Percentiles rank a stretch among this genome's conserved stretches.
Conservation (phyloP, 2,113 vertebrate species). For the Cyanoliseus patagonus region DNA sequence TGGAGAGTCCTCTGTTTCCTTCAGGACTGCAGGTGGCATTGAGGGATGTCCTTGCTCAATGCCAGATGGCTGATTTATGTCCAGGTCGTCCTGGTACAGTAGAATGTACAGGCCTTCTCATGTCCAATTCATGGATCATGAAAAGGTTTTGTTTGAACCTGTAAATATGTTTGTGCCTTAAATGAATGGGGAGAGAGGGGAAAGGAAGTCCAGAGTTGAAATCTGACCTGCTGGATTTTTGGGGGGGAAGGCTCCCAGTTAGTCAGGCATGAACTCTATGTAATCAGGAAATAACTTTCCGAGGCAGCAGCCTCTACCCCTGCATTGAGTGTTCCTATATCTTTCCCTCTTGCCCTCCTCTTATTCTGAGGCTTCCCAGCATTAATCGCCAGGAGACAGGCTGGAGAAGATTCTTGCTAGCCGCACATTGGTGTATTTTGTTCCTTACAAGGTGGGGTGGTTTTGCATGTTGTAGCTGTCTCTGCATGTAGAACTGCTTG, state of each 20-base stretch:
- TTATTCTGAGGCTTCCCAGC: conserved; percentile 13
- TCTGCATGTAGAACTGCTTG: conserved; percentile 69
- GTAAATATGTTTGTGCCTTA: conserved; percentile 80
- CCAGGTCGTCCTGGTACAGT: conserved; percentile 5
- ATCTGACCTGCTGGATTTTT: conserved; percentile 25
- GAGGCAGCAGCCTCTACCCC: neutral
- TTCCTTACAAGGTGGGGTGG: conserved; percentile 28
- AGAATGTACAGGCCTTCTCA: neutral
- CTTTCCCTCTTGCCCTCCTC: conserved; percentile 1
- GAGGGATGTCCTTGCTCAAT: neutral
- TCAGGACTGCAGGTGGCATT: neutral
- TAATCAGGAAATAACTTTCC: neutral
- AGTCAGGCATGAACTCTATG: neutral
- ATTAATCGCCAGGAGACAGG: neutral
- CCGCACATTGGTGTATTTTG: conserved; percentile 4
- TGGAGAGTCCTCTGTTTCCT: neutral
- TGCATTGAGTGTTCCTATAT: neutral
- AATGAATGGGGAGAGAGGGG: conserved; percentile 35
- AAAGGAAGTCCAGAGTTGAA: neutral
- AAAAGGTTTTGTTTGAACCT: conserved; percentile 52
- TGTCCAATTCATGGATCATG: neutral
- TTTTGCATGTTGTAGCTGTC: conserved; percentile 67
- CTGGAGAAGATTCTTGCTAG: conserved; percentile 18
- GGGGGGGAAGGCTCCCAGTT: neutral
- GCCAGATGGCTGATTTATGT: neutral